These are phyloP conservation scores for Parazoanthus swiftii DNA, from an alignment of 92 coral and sea anemone genomes.

Conservation along the genomic window DNA sequence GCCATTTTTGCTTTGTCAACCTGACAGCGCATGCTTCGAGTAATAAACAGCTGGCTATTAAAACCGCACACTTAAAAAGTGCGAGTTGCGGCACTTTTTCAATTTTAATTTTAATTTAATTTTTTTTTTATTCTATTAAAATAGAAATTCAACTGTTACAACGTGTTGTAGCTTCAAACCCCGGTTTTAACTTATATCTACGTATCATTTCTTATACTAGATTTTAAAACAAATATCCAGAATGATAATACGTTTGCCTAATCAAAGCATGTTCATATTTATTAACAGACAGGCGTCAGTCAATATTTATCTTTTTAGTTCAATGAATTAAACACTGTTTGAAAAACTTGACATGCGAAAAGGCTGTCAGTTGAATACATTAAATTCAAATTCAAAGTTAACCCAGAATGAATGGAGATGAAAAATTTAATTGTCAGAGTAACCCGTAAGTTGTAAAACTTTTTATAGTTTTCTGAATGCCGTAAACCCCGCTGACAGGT, in stretches of 20 bases:
- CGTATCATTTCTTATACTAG: not conserved
- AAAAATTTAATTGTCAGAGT: no score
- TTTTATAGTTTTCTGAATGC: no score
- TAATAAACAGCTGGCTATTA: conserved; percentile 38
- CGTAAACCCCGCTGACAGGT: no score
- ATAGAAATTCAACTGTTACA: no score
- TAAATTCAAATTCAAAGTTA: not conserved
- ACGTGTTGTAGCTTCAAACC: no score
- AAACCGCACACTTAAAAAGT: not conserved
- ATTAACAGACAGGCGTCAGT: not conserved
- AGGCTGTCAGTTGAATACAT: not conserved
- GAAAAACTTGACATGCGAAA: not conserved
- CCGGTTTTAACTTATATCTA: not conserved
- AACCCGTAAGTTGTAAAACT: no score
- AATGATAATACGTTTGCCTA: not conserved
- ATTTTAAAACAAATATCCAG: not conserved
- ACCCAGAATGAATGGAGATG: no score
- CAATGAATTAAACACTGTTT: not conserved
- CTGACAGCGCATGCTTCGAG: conserved; percentile 43
- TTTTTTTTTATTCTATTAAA: no score
- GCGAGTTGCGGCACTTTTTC: not conserved
- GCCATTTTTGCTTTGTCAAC: conserved; percentile 57
- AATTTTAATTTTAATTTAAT: no score
- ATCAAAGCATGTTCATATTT: not conserved
- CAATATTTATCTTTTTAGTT: not conserved